Base-by-base conservation (phyloP, 2,797 vertebrate genomes). In the Silurus lanzhouensis region DNA sequence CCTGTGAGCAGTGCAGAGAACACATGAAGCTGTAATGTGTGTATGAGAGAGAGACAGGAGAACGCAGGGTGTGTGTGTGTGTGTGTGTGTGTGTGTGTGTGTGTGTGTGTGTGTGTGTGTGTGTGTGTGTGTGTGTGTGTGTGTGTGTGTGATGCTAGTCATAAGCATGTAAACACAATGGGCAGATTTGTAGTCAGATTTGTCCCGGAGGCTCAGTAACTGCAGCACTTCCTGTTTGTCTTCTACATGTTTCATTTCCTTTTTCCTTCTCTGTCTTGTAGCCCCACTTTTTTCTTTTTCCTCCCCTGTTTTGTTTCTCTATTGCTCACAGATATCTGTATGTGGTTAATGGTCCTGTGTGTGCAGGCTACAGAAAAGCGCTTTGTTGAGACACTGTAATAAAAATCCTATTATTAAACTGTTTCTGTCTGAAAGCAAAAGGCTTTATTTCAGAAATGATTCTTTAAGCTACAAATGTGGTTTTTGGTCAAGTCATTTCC, bases 151-250 rank as follows among this genome's bases (percentile, higher is more conserved):
- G 84, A 63, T 63, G 85, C 2, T 79, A 2, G 22, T 70, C 31
- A 70, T 79, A 61, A 25, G 64, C 38, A 63, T 67, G 20, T 20
- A 22, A 38, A 60, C 52, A 72, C 66, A 84, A 78, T 44, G n/a
- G 12, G 14, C 55, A 61, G 27, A 58, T 44, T 80, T 81, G 64
- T 70, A 78, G 64, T 27, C 20, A 19, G 14, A 46, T 86, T 79
- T 61, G 58, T 71, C 66, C 64, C 76, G 10, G 63, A 64, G 58
- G 67, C 75, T 2, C 46, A n/a, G 20, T 2, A 19, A 64, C 46
- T 27, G 5, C 63, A n/a, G 3, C 19, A 14, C 2, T 76, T 25
- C 75, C 75, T 61, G 63, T 61, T 67, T 71, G 58, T 64, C 48
- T 67, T 63, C 63, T 27, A 1, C 55, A 25, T 67, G 75, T 74